These are phyloP conservation scores for Trissolcus japonicus DNA, from an alignment of 2,888 invertebrate genomes.

Conservation along the genomic window DNA sequence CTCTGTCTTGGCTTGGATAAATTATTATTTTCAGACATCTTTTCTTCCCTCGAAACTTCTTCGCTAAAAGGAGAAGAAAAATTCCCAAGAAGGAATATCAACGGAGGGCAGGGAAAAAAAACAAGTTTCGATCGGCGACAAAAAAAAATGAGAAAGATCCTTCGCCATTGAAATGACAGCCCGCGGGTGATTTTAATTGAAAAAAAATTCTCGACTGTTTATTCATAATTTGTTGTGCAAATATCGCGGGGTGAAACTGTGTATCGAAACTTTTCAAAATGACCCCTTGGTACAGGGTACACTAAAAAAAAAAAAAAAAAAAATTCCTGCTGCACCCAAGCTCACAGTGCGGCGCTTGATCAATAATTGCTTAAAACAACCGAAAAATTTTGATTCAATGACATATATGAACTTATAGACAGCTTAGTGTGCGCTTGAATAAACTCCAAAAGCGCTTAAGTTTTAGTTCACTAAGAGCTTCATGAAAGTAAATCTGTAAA, in stretches of 20 bases:
- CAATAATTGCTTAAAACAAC: no score
- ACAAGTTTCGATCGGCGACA: not conserved
- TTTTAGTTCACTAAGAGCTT: no score
- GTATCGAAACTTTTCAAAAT: no score
- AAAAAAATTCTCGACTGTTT: conserved; percentile 25
- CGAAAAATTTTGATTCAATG: no score
- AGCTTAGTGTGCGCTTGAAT: no score
- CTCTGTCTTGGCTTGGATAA: conserved; percentile 40
- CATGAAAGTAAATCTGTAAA: no score
- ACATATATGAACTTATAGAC: no score
- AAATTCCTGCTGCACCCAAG: no score
- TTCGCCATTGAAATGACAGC: not conserved
- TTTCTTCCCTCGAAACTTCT: conserved; percentile 16
- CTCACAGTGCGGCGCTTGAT: no score
- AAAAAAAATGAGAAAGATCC: not conserved
- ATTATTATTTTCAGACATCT: conserved; percentile 50
- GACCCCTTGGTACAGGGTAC: not conserved
- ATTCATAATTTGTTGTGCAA: conserved; percentile 30
- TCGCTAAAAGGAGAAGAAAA: not conserved
- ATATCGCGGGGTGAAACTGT: not conserved
- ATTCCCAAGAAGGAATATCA: not conserved
- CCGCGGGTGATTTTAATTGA: conserved; percentile 19
- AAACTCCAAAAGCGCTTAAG: no score
- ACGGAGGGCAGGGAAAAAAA: not conserved
- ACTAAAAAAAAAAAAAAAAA: no score